phyloP scores from a whole-genome alignment of 2,888 invertebrate species.

The Hoplodrina blanda region DNA sequence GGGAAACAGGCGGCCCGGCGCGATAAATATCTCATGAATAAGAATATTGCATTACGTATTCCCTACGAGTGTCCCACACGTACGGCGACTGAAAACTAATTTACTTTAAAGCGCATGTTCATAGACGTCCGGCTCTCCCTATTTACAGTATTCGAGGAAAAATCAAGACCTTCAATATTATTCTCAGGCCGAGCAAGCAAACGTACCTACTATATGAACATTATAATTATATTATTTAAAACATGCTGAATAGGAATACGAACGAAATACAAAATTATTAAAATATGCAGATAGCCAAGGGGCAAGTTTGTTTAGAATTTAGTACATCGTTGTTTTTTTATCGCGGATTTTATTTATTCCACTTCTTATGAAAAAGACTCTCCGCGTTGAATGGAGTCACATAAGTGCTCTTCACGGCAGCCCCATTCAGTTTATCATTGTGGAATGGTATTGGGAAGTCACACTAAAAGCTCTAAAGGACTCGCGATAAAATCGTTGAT shows the following conservation, averaged over 20 bases:
- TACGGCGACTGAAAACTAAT: slow-evolving; percentile 69
- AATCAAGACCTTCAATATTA: slow-evolving; percentile 17
- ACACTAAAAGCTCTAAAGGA: slow-evolving; percentile 70
- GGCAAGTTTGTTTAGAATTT: slow-evolving; percentile 17
- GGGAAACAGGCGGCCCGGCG: slow-evolving; percentile 56
- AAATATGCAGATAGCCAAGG: slow-evolving; percentile 6
- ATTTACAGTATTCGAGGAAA: slow-evolving; percentile 22
- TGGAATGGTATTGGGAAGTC: slow-evolving; percentile 64
- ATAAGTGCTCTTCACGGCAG: slow-evolving; percentile 67
- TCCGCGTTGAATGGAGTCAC: slow-evolving; percentile 58
- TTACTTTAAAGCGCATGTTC: slow-evolving; percentile 68
- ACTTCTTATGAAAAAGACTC: slow-evolving; percentile 51
- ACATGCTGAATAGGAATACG: slow-evolving; percentile 10
- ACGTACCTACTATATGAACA: slow-evolving; percentile 16
- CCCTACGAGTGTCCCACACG: slow-evolving; percentile 65
- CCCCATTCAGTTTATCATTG: slow-evolving; percentile 69
- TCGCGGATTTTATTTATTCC: slow-evolving; percentile 44
- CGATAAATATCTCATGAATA: slow-evolving; percentile 87
- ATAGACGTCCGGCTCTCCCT: slow-evolving; percentile 24
- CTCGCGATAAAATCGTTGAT: slow-evolving; percentile 62
- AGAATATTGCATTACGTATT: slow-evolving; percentile 85
- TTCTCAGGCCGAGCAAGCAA: not conserved
- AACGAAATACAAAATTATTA: slow-evolving; percentile 4
- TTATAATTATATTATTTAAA: slow-evolving; percentile 5
- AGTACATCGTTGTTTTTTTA: slow-evolving; percentile 34